Percentiles rank a stretch among this genome's conserved stretches.
These are phyloP conservation scores for Eristalis intricaria DNA, from an alignment of 2,888 invertebrate genomes.

Conservation along the genomic window DNA sequence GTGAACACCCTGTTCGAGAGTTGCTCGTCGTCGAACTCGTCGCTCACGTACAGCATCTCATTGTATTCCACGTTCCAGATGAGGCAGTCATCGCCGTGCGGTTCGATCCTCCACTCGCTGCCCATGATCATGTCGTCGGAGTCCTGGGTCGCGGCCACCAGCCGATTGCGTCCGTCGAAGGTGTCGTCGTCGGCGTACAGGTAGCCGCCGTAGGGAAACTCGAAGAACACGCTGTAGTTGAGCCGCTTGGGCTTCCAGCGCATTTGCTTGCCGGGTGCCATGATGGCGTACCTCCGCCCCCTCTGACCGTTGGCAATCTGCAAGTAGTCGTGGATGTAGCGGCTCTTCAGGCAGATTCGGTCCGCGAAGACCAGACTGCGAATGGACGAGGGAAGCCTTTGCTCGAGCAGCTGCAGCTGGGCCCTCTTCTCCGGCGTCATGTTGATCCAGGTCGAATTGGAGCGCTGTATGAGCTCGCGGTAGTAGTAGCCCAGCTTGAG, in stretches of 20 bases:
- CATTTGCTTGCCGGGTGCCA: conserved; percentile 58
- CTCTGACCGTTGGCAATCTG: conserved; percentile 60
- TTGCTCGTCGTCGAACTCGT: conserved; percentile 57
- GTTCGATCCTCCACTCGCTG: conserved; percentile 59
- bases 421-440: conserved; percentile 37
- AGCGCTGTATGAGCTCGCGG: conserved; percentile 44
- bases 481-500: conserved; percentile 49
- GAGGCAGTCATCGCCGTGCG: conserved; percentile 53
- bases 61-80: conserved; percentile 43
- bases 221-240: conserved; percentile 51
- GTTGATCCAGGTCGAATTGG: conserved; percentile 39
- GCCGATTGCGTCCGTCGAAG: conserved; percentile 41
- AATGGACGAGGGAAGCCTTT: conserved; percentile 40
- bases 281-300: conserved; percentile 44
- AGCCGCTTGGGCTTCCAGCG: conserved; percentile 46
- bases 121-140: conserved; percentile 47
- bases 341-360: conserved; percentile 54
- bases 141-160: conserved; percentile 41
- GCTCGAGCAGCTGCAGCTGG: conserved; percentile 34
- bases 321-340: conserved; percentile 50
- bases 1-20: conserved; percentile 57
- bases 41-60: conserved; percentile 56
- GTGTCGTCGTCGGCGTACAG: conserved; percentile 42
- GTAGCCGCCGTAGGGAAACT: conserved; percentile 64
- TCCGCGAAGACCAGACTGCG: conserved; percentile 52